phyloP scores from a whole-genome alignment of 2,113 vertebrate species.

The Aegithalos caudatus region DNA sequence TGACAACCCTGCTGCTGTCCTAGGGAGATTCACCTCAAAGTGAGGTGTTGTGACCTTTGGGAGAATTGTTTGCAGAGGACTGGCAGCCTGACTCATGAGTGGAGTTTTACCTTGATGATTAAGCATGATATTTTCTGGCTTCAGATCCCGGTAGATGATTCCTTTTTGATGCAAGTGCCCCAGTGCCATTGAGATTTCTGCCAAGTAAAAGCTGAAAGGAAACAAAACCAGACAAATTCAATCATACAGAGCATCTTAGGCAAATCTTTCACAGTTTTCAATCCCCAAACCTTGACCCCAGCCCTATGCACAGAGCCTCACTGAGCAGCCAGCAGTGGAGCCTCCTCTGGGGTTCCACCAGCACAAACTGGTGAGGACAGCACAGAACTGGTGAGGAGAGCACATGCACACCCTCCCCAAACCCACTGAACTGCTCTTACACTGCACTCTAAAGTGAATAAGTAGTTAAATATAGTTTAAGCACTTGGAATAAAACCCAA shows the following conservation, averaged over 20 bases:
- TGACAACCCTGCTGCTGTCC: not conserved
- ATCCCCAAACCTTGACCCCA: not conserved
- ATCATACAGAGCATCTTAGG: conserved; percentile 31
- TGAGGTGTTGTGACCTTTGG: conserved; percentile 34
- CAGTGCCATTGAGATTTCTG: conserved; percentile 99
- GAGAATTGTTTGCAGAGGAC: conserved; percentile 17
- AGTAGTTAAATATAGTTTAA: not conserved
- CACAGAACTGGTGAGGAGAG: not conserved
- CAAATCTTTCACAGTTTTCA: not conserved
- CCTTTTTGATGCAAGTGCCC: conserved; percentile 99
- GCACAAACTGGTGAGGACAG: not conserved
- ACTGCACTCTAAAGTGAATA: not conserved
- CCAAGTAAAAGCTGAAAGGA: conserved; percentile 94
- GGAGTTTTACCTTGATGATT: conserved; percentile 87
- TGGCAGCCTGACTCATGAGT: conserved; percentile 42
- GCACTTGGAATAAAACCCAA: not conserved
- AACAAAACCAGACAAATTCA: conserved; percentile 55
- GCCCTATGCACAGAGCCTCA: not conserved
- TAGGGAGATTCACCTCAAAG: not conserved
- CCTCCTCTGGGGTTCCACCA: not conserved
- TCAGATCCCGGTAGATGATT: conserved; percentile 98
- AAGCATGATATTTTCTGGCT: conserved; percentile 99
- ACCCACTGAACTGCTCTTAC: not conserved
- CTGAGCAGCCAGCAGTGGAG: not conserved
- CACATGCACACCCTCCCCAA: not conserved